A percentile compares a stretch with the other conserved stretches of the same genome.
These are phyloP conservation scores for Corvus cornix DNA, from an alignment of 2,113 vertebrate genomes.

Conservation along the genomic window DNA sequence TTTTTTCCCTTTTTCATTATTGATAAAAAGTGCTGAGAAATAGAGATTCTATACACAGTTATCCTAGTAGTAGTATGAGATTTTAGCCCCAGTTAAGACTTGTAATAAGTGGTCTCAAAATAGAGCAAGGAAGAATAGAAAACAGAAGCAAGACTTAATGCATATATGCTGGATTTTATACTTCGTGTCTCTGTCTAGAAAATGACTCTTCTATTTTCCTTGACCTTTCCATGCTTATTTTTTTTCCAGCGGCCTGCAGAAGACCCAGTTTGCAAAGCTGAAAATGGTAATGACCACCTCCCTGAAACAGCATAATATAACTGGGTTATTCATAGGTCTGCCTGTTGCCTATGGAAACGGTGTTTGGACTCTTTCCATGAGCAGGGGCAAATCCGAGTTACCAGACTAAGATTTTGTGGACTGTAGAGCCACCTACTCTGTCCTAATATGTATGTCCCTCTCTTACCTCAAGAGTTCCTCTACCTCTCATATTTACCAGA, in stretches of 20 bases:
- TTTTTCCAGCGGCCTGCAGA: constrained; percentile 76
- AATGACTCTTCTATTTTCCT: neutral
- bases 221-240: neutral
- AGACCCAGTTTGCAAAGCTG: constrained; percentile 53
- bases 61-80: neutral
- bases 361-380: neutral
- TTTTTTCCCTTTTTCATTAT: neutral
- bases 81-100: neutral
- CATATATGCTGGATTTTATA: neutral
- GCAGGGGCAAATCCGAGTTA: neutral
- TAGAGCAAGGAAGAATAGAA: neutral
- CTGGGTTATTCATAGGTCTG: neutral
- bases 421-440: neutral
- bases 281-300: constrained; percentile 69
- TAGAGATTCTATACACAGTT: neutral
- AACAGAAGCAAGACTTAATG: neutral
- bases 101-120: neutral
- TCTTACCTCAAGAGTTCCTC: neutral
- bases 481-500: neutral
- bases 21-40: neutral
- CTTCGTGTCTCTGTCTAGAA: neutral
- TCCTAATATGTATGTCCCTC: neutral
- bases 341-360: neutral
- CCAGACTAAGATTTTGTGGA: neutral
- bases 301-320: neutral